Evolutionary conservation across 2,797 vertebrate species (phyloP).

Genomic region (Lutjanus campechanus): DNA sequence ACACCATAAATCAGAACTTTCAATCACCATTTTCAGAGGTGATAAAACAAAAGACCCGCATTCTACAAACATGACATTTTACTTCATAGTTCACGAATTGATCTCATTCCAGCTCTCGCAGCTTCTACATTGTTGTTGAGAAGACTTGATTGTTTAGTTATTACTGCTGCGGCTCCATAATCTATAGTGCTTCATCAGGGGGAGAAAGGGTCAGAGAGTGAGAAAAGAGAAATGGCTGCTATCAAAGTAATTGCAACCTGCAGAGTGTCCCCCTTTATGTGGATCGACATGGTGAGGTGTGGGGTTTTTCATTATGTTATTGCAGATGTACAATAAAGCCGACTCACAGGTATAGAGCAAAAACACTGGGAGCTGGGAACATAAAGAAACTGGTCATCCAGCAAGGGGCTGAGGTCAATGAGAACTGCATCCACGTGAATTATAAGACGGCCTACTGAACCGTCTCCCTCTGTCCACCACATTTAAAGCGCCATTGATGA

Average conservation of each 20-base stretch:
- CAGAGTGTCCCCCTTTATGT: slow-evolving; percentile 44
- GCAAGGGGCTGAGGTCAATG: slow-evolving; percentile 45
- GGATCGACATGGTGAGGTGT: slow-evolving; percentile 22
- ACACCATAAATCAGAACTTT: no score
- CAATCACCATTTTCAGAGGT: not conserved
- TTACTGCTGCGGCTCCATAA: not conserved
- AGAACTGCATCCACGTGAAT: slow-evolving; percentile 46
- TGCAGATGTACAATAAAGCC: slow-evolving; percentile 31
- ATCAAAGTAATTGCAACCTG: slow-evolving; percentile 63
- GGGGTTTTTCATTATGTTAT: slow-evolving; percentile 58
- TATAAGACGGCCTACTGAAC: slow-evolving; percentile 28
- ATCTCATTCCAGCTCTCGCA: not conserved
- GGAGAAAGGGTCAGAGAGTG: not conserved
- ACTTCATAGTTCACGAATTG: not conserved
- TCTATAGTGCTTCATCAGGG: not conserved
- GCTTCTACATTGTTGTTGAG: not conserved
- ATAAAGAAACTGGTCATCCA: slow-evolving; percentile 43
- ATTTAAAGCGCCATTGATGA: slow-evolving; percentile 60
- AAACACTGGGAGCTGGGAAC: slow-evolving; percentile 1
- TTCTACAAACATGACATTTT: not conserved
- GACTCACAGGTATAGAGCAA: not conserved
- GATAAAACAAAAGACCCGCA: not conserved
- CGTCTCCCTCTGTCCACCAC: slow-evolving; percentile 38
- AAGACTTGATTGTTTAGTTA: slow-evolving; percentile 8
- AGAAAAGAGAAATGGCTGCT: slow-evolving; percentile 13